Evolutionary conservation across 2,797 vertebrate species (phyloP).

Genomic region (Aldrovandia affinis): DNA sequence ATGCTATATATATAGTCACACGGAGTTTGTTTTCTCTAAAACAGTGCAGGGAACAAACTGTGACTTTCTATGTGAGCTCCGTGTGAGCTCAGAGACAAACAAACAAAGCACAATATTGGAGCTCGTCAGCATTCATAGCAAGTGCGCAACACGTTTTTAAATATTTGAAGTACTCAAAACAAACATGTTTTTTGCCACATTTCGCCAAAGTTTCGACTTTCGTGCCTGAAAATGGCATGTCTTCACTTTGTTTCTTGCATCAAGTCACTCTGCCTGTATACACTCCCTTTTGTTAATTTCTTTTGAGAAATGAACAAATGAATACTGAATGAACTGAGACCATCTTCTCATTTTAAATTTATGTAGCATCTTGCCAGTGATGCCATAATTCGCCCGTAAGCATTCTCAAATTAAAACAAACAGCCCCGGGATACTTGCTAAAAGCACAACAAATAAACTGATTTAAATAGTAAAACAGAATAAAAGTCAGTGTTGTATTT

Average conservation of each 20-base stretch:
- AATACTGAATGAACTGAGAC: background rate
- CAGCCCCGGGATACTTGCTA: background rate
- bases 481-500: background rate
- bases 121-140: background rate
- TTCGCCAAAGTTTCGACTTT: background rate
- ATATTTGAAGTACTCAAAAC: background rate
- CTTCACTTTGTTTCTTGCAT: too few relatives aligned
- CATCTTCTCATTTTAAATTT: background rate
- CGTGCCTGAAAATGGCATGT: background rate
- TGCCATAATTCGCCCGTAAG: background rate
- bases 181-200: background rate
- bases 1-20: background rate
- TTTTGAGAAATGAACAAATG: background rate
- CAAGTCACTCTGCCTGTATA: background rate
- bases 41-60: too few relatives aligned
- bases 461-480: background rate
- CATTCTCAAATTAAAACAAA: background rate
- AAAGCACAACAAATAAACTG: background rate
- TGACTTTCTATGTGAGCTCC: background rate
- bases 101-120: background rate
- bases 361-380: background rate
- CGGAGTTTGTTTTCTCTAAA: too few relatives aligned
- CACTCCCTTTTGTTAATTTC: background rate
- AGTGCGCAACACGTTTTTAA: background rate
- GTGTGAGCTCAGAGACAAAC: background rate